Conservation (phyloP, 2,888 invertebrate genomes). For the Vesta saturnalis region DNA sequence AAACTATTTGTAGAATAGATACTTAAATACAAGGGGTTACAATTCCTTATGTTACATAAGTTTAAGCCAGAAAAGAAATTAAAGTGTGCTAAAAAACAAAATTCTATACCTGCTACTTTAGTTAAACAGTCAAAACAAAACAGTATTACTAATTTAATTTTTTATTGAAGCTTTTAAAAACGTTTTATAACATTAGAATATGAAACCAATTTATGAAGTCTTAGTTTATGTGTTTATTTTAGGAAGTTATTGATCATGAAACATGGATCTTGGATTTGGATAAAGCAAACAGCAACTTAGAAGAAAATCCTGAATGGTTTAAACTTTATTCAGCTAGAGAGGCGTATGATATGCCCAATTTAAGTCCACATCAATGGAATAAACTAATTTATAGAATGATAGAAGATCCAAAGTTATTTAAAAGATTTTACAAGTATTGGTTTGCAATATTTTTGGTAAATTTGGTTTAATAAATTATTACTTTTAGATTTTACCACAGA, state of each 20-base stretch:
- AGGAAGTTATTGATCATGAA: slow-evolving; percentile 94
- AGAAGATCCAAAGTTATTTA: slow-evolving; percentile 83
- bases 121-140: too few species aligned
- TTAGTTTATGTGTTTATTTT: too few species aligned
- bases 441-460: not conserved
- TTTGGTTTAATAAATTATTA: not conserved
- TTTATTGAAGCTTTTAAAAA: too few species aligned
- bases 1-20: too few species aligned
- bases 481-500: slow-evolving; percentile 85
- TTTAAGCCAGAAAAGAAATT: too few species aligned
- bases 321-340: slow-evolving; percentile 85
- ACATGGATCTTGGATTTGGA: slow-evolving; percentile 95
- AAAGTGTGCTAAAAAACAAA: too few species aligned
- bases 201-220: too few species aligned
- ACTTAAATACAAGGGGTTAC: too few species aligned
- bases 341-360: slow-evolving; percentile 82
- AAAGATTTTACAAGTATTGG: slow-evolving; percentile 84
- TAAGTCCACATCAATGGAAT: slow-evolving; percentile 91
- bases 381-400: slow-evolving; percentile 86
- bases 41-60: too few species aligned
- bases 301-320: slow-evolving; percentile 86
- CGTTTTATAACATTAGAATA: too few species aligned
- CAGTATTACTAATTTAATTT: too few species aligned
- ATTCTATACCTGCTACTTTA: too few species aligned
- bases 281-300: slow-evolving; percentile 82